Conservation (phyloP, 2,797 vertebrate genomes). For the Synanceia verrucosa region DNA sequence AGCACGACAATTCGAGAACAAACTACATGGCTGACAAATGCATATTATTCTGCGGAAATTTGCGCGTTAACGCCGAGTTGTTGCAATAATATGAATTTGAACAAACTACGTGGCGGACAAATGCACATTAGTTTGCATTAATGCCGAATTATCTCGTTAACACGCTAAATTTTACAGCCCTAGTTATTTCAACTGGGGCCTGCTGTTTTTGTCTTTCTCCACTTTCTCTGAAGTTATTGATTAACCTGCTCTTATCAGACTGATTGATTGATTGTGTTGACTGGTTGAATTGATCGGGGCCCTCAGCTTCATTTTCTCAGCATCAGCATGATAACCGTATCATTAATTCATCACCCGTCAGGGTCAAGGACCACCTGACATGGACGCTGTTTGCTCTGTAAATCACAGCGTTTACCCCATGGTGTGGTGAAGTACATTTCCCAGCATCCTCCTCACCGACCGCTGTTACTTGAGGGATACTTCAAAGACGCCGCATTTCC, state of each 20-base stretch:
- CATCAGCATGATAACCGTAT: conserved; percentile 12
- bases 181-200: no score
- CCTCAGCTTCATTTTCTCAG: conserved; percentile 5
- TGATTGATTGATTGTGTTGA: conserved; percentile 21
- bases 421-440: conserved; percentile 12
- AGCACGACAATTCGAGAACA: no score
- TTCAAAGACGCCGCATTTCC: conserved; percentile 57
- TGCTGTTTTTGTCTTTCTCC: no score
- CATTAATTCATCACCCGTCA: conserved; percentile 14
- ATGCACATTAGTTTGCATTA: no score
- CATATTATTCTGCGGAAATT: no score
- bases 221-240: no score
- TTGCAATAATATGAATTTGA: no score
- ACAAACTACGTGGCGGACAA: no score
- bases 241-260: neutral
- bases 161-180: no score
- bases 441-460: conserved; percentile 7
- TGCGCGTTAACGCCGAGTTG: no score
- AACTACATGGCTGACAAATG: no score
- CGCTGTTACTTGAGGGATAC: conserved; percentile 44
- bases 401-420: conserved; percentile 4
- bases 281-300: neutral
- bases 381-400: neutral
- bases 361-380: conserved; percentile 26
- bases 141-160: no score